Conservation (phyloP, 2,888 invertebrate species). For the Drosophila cyrtoloma region DNA sequence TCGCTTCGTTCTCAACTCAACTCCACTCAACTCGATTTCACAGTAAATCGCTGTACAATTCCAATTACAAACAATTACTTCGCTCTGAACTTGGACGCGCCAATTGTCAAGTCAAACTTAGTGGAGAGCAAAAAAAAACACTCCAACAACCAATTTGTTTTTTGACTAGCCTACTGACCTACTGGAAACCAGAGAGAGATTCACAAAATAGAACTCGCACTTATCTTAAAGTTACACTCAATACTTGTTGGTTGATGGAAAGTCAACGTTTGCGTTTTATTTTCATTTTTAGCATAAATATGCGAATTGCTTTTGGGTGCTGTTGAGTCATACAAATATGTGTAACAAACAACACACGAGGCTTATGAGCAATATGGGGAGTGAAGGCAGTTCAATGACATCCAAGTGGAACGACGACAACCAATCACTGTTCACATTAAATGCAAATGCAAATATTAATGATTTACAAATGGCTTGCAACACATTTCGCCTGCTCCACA, state of each 20-base stretch:
- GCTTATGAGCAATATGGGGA: constrained; percentile 53
- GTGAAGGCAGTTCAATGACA: constrained; percentile 57
- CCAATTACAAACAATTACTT: constrained; percentile 74
- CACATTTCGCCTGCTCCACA: constrained; percentile 46
- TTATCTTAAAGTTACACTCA: constrained; percentile 11
- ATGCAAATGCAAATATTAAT: constrained; percentile 68
- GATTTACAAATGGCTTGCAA: constrained; percentile 67
- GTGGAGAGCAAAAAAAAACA: constrained; percentile 11
- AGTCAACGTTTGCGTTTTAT: constrained; percentile 7
- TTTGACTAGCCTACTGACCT: constrained; percentile 48
- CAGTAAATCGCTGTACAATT: constrained; percentile 72
- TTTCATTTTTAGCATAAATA: constrained; percentile 61
- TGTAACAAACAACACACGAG: constrained; percentile 46
- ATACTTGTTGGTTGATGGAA: constrained; percentile 13
- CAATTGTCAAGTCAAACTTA: constrained; percentile 56
- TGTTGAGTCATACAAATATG: constrained; percentile 35
- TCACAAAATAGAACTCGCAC: neutral
- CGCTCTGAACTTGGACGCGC: constrained; percentile 56
- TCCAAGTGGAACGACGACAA: constrained; percentile 47
- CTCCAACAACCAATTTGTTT: neutral
- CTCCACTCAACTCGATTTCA: constrained; percentile 59
- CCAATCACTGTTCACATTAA: constrained; percentile 39
- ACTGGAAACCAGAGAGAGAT: constrained; percentile 33
- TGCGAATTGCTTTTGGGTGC: constrained; percentile 55
- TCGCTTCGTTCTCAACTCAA: constrained; percentile 22